Conservation (phyloP, 2,888 invertebrate species). For the Anthrax anthrax region DNA sequence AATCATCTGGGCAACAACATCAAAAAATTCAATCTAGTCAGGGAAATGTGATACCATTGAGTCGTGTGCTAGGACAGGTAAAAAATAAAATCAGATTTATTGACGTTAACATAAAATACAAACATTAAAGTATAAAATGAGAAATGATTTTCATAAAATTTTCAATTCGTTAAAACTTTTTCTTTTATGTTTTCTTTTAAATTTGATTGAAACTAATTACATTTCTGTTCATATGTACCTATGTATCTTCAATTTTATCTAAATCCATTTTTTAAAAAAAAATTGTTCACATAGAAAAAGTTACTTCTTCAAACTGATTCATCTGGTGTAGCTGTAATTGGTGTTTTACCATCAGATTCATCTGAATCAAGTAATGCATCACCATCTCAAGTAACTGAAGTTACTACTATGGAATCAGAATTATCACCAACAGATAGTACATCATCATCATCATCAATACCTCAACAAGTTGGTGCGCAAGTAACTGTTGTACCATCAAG, state of each 20-base stretch:
- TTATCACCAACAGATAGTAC: constrained; percentile 24
- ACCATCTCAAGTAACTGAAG: constrained; percentile 4
- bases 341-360: constrained; percentile 30
- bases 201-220: too few species aligned
- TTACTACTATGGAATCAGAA: constrained; percentile 13
- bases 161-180: too few species aligned
- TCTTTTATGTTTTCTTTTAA: too few species aligned
- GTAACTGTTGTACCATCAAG: constrained; percentile 27
- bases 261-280: neutral
- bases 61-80: constrained; percentile 28
- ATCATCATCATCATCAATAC: constrained; percentile 22
- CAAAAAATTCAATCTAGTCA: constrained; percentile 6
- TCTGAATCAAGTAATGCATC: constrained; percentile 26
- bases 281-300: constrained; percentile 22
- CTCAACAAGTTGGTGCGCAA: constrained; percentile 29
- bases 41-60: constrained; percentile 15
- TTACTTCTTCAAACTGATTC: constrained; percentile 18
- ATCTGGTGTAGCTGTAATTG: constrained; percentile 25
- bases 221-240: too few species aligned
- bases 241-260: too few species aligned
- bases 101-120: too few species aligned
- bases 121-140: too few species aligned
- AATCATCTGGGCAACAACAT: constrained; percentile 6
- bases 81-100: neutral
- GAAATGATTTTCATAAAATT: too few species aligned